Conservation (phyloP, 2,888 invertebrate genomes). For the Andrena hattorfiana region DNA sequence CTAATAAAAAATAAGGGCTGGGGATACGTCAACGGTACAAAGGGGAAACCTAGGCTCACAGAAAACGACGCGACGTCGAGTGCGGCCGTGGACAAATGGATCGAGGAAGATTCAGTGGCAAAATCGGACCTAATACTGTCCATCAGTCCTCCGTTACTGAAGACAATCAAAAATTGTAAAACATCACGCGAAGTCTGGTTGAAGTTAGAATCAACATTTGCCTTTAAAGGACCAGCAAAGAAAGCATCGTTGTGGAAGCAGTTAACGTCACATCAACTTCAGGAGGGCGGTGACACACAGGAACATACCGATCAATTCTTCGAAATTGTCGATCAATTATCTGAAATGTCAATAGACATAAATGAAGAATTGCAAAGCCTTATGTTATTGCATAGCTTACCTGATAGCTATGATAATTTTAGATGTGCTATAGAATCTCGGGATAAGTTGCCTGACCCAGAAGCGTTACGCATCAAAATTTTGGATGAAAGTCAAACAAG, state of each 20-base stretch:
- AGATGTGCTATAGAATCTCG: neutral
- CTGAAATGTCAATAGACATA: neutral
- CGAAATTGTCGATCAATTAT: neutral
- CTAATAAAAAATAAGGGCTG: conserved; percentile 17
- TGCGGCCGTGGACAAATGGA: neutral
- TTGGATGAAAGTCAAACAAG: neutral
- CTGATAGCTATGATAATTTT: neutral
- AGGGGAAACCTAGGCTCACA: neutral
- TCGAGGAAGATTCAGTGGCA: neutral
- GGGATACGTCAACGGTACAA: neutral
- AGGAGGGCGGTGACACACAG: neutral
- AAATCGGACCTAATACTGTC: conserved; percentile 13
- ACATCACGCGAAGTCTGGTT: conserved; percentile 13
- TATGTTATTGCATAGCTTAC: conserved; percentile 15
- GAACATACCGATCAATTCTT: conserved; percentile 1
- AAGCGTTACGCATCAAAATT: neutral
- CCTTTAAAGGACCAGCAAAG: conserved; percentile 3
- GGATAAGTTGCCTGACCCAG: neutral
- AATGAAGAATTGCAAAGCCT: neutral
- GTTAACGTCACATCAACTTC: neutral
- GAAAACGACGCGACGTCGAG: neutral
- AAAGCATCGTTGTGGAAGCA: neutral
- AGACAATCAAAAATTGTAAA: neutral
- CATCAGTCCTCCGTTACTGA: neutral
- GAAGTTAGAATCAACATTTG: conserved; percentile 5